Conservation (phyloP, 2,888 invertebrate genomes). For the Megaustenia siamemsis region DNA sequence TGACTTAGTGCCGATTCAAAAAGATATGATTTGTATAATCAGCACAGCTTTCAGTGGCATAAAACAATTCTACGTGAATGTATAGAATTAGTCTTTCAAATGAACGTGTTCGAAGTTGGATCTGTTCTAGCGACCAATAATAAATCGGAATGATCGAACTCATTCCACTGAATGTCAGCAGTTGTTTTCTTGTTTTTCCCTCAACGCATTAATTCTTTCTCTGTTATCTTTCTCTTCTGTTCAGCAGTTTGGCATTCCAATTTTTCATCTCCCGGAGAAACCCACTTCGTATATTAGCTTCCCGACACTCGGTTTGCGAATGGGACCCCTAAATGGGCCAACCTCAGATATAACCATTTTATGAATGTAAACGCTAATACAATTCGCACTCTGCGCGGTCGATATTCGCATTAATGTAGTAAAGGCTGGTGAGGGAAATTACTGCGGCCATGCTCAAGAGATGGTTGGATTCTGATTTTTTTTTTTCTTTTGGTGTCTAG, state of each 20-base stretch:
- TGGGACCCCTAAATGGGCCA: neutral
- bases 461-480: conserved; percentile 3
- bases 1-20: no score
- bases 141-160: no score
- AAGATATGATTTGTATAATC: no score
- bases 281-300: neutral
- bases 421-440: conserved; percentile 15
- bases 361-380: conserved; percentile 20
- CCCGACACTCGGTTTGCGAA: neutral
- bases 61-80: no score
- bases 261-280: neutral
- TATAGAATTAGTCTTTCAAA: no score
- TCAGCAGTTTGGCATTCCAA: neutral
- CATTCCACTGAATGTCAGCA: no score
- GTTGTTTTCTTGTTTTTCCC: no score
- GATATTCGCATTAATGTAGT: conserved; percentile 23
- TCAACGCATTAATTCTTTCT: no score
- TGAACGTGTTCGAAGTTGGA: no score
- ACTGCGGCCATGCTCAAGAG: neutral
- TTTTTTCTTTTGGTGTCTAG: conserved; percentile 11
- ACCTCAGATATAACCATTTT: conserved; percentile 4
- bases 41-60: no score
- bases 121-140: no score
- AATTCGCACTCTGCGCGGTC: neutral
- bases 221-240: neutral